Evolutionary conservation across 1,140 invertebrate species (phyloP).

Genomic region (Drosophila saltans): DNA sequence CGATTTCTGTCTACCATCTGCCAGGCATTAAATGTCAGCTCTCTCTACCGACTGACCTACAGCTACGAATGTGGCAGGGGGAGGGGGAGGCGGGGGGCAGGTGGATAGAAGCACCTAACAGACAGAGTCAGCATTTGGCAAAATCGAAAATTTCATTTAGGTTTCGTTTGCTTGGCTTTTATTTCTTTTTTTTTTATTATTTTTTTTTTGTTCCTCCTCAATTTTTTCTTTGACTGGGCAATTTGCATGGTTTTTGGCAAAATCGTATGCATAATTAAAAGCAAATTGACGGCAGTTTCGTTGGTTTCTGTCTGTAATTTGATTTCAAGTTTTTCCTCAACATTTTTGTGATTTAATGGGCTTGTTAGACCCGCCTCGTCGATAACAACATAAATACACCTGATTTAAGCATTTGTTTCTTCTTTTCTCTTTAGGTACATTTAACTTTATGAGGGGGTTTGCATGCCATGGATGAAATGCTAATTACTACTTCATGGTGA

Average conservation of each 20-base stretch:
- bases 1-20: conserved; percentile 26
- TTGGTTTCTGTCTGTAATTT: conserved; percentile 50
- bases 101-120: neutral
- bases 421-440: neutral
- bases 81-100: neutral
- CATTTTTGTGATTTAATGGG: conserved; percentile 48
- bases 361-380: conserved; percentile 57
- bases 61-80: conserved; percentile 11
- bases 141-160: conserved; percentile 30
- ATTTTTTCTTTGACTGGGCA: conserved; percentile 21
- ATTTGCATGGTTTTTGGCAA: conserved; percentile 42
- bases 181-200: neutral
- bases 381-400: conserved; percentile 33
- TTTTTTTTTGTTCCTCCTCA: neutral
- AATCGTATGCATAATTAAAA: conserved; percentile 66
- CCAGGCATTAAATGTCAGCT: conserved; percentile 44
- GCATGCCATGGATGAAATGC: neutral
- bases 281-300: conserved; percentile 49
- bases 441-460: neutral
- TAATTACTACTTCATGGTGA: neutral
- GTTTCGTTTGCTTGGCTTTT: conserved; percentile 18
- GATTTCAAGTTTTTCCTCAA: conserved; percentile 43
- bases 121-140: conserved; percentile 38
- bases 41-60: conserved; percentile 35
- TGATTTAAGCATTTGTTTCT: neutral